Evolutionary conservation across 2,797 vertebrate species (phyloP).

Genomic region (Syngnathus rostellatus): DNA sequence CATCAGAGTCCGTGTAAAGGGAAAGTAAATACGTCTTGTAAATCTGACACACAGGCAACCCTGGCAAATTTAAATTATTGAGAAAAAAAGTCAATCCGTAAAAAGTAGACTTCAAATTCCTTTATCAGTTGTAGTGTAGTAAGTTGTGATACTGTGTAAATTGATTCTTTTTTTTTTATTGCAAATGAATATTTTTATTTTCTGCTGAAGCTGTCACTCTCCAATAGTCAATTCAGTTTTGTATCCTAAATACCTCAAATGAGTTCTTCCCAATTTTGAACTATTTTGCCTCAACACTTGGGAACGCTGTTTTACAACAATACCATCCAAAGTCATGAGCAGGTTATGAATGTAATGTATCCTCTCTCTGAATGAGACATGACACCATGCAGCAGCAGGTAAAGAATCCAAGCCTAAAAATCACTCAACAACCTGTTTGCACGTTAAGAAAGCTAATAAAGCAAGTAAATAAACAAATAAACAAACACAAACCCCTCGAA

Average conservation of each 20-base stretch:
- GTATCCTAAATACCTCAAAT: background rate
- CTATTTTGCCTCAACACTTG: conserved; percentile 31
- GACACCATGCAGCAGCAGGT: background rate
- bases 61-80: too few species aligned
- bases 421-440: background rate
- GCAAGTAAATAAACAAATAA: background rate
- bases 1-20: too few species aligned
- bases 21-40: too few species aligned
- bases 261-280: background rate
- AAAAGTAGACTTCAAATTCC: too few species aligned
- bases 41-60: too few species aligned
- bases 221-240: background rate
- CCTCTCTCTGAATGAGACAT: background rate
- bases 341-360: background rate
- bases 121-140: background rate
- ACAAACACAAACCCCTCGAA: background rate
- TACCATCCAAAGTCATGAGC: background rate
- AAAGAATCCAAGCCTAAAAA: too few species aligned
- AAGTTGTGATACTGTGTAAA: background rate
- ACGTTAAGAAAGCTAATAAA: background rate
- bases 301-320: conserved; percentile 38
- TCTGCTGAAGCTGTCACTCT: background rate
- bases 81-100: too few species aligned
- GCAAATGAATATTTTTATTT: background rate
- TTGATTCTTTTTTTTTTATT: background rate